A percentile compares a stretch with the other conserved stretches of the same genome.
Conservation (phyloP, 2,113 vertebrate species). For the Hirundichthys speculiger region DNA sequence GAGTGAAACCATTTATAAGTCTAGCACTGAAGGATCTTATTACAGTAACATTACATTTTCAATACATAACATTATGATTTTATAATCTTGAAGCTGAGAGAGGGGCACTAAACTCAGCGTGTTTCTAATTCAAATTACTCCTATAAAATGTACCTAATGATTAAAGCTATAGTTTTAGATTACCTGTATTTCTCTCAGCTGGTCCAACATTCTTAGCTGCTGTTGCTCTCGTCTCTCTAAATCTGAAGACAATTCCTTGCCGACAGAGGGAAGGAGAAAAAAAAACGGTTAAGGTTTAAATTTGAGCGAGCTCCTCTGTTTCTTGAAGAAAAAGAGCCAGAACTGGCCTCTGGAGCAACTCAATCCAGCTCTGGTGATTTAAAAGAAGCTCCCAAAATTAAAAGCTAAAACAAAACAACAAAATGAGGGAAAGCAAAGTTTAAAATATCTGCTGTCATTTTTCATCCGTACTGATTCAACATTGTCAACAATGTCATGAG, state of each 20-base stretch:
- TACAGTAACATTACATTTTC: neutral
- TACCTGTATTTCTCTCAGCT: slow-evolving; percentile 88
- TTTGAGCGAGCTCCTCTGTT: slow-evolving; percentile 1
- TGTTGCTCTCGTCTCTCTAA: slow-evolving; percentile 86
- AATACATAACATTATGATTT: neutral
- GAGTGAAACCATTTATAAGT: neutral
- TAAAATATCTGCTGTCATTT: too few relatives aligned
- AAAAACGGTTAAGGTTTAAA: slow-evolving; percentile 34
- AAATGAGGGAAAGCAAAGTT: neutral
- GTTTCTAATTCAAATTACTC: neutral
- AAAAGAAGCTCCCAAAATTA: too few relatives aligned
- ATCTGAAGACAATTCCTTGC: slow-evolving; percentile 84
- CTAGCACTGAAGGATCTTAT: slow-evolving; percentile 1
- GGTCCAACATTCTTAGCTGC: slow-evolving; percentile 87
- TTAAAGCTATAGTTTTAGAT: slow-evolving; percentile 5
- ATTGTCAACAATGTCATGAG: too few relatives aligned
- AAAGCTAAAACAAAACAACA: neutral
- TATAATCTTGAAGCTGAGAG: slow-evolving; percentile 3
- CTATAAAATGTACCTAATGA: neutral
- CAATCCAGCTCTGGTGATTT: too few relatives aligned
- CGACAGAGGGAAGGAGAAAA: slow-evolving; percentile 13
- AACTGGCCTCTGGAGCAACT: too few relatives aligned
- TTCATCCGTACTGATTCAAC: too few relatives aligned
- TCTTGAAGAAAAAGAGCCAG: too few relatives aligned
- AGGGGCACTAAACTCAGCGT: neutral